These are phyloP conservation scores for Mesaphorura yosii DNA, from an alignment of 1,140 invertebrate species.

Conservation along the genomic window DNA sequence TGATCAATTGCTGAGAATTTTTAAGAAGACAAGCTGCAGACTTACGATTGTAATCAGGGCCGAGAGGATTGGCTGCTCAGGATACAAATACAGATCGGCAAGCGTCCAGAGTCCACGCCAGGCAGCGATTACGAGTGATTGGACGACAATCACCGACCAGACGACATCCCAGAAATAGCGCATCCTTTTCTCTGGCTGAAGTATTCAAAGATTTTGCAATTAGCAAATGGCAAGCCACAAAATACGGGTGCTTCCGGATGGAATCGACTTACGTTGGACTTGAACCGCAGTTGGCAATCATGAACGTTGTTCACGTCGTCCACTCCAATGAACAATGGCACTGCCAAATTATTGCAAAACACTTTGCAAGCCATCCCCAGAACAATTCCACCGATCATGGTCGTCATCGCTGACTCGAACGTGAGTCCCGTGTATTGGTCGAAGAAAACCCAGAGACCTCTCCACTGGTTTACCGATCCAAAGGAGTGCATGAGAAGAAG, in stretches of 20 bases:
- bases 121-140: conserved; percentile 69
- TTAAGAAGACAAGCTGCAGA: no score
- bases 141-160: conserved; percentile 69
- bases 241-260: no score
- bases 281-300: conserved; percentile 25
- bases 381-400: conserved; percentile 23
- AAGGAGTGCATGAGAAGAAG: conserved; percentile 25
- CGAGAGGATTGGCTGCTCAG: conserved; percentile 46
- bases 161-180: conserved; percentile 68
- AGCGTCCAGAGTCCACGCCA: conserved; percentile 75
- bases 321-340: conserved; percentile 29
- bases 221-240: no score
- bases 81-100: conserved; percentile 64
- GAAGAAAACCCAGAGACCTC: conserved; percentile 24
- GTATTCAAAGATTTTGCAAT: no score
- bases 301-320: conserved; percentile 30
- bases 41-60: conserved; percentile 63
- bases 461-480: conserved; percentile 29
- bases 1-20: no score
- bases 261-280: conserved; percentile 19
- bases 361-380: not conserved
- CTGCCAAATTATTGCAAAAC: conserved; percentile 32
- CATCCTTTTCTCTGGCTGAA: no score
- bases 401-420: conserved; percentile 11
- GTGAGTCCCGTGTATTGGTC: conserved; percentile 7